Evolutionary conservation across 2,888 invertebrate species (phyloP).

Genomic region (Lucinisca nassula): DNA sequence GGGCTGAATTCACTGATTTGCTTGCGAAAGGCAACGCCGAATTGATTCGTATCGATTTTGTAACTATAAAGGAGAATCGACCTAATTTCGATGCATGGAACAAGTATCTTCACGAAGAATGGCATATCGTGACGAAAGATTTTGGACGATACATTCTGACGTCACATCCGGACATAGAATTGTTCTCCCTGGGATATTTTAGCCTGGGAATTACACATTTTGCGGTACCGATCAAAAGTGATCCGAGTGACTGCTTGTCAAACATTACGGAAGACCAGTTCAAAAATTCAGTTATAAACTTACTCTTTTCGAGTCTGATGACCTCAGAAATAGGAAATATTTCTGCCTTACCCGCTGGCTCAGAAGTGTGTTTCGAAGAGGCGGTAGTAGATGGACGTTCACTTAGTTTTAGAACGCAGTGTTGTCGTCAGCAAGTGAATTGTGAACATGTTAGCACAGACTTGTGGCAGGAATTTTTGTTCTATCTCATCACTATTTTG

Average conservation of each 20-base stretch:
- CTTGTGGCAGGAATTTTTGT: constrained; percentile 13
- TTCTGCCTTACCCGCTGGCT: neutral
- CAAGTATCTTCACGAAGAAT: neutral
- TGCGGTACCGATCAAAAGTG: neutral
- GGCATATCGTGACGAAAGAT: neutral
- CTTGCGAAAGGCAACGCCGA: neutral
- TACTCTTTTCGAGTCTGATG: neutral
- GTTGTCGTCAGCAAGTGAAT: neutral
- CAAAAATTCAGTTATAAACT: neutral
- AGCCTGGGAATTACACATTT: neutral
- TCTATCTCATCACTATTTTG: neutral
- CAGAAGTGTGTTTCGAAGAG: neutral
- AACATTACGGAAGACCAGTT: neutral
- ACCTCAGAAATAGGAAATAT: neutral
- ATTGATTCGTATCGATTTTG: neutral
- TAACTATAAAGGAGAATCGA: neutral
- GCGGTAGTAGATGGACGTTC: neutral
- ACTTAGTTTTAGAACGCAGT: neutral
- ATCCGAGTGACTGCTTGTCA: neutral
- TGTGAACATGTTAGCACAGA: neutral
- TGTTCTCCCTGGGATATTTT: constrained; percentile 10
- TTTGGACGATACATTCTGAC: constrained; percentile 2
- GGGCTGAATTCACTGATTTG: neutral
- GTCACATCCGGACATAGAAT: constrained; percentile 31
- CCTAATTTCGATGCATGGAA: neutral